phyloP scores from a whole-genome alignment of 2,888 invertebrate genomes.

The Archips xylosteana region DNA sequence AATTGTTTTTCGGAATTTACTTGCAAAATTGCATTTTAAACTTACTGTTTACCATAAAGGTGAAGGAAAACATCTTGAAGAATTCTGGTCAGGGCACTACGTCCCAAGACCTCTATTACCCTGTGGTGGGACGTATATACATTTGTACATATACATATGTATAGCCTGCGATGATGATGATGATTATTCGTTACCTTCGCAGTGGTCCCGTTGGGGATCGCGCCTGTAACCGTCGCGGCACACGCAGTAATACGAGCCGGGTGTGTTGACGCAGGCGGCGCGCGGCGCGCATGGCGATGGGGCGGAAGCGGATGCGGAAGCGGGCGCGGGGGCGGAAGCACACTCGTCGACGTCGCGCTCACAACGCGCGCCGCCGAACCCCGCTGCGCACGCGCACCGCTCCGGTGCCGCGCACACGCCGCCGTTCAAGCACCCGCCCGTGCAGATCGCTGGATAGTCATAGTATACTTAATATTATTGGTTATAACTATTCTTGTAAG shows the following conservation, averaged over 20 bases:
- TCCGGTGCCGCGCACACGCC: slow-evolving; percentile 92
- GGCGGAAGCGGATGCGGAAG: neutral
- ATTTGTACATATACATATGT: too few relatives aligned
- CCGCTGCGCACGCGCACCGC: slow-evolving; percentile 91
- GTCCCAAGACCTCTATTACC: too few relatives aligned
- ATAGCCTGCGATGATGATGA: too few relatives aligned
- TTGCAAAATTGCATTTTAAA: too few relatives aligned
- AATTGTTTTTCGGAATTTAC: too few relatives aligned
- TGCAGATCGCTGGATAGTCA: slow-evolving; percentile 89
- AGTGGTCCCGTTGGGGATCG: slow-evolving; percentile 85
- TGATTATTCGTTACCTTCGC: slow-evolving; percentile 83
- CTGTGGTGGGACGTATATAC: too few relatives aligned
- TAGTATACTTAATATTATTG: too few relatives aligned
- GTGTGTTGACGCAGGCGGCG: slow-evolving; percentile 94
- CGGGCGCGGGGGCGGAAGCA: slow-evolving; percentile 65
- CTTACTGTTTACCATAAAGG: too few relatives aligned
- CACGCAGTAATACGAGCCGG: slow-evolving; percentile 95
- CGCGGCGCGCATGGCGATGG: slow-evolving; percentile 89
- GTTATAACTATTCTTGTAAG: too few relatives aligned
- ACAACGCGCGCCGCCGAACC: slow-evolving; percentile 93
- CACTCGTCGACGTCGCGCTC: slow-evolving; percentile 96
- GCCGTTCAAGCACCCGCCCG: slow-evolving; percentile 93
- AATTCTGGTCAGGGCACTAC: too few relatives aligned
- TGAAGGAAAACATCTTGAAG: too few relatives aligned
- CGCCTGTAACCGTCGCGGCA: slow-evolving; percentile 91